Conservation (phyloP, 2,113 vertebrate species). For the Callipepla squamata region DNA sequence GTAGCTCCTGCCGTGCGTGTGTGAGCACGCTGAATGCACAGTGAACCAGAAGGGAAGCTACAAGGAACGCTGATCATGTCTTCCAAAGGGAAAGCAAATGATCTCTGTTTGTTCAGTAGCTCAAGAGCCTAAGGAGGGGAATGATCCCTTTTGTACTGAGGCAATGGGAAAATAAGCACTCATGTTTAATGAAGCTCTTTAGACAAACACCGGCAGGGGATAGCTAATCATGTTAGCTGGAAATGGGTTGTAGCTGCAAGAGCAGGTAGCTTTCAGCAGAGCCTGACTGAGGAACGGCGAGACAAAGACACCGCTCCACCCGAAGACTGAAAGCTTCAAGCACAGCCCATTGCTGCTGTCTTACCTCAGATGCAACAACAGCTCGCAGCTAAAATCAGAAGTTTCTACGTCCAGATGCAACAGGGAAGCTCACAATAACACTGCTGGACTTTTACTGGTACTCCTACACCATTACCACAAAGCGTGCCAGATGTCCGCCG, state of each 20-base stretch:
- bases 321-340: neutral
- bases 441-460: neutral
- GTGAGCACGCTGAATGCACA: neutral
- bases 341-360: neutral
- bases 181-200: neutral
- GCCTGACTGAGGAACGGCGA: neutral
- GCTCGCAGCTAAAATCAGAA: rapidly evolving
- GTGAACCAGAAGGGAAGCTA: neutral
- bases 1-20: rapidly evolving
- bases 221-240: neutral
- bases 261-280: neutral
- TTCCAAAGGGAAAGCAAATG: neutral
- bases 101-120: constrained; percentile 28
- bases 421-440: neutral
- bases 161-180: constrained; percentile 46
- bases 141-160: constrained; percentile 43
- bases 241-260: neutral
- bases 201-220: neutral
- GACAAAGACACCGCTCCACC: neutral
- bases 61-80: neutral
- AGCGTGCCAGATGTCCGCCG: neutral
- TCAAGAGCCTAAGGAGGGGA: constrained; percentile 20
- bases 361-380: neutral
- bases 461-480: neutral
- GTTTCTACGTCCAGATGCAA: neutral